Evolutionary conservation across 2,113 vertebrate species (phyloP).

Genomic region (Camelus bactrianus): DNA sequence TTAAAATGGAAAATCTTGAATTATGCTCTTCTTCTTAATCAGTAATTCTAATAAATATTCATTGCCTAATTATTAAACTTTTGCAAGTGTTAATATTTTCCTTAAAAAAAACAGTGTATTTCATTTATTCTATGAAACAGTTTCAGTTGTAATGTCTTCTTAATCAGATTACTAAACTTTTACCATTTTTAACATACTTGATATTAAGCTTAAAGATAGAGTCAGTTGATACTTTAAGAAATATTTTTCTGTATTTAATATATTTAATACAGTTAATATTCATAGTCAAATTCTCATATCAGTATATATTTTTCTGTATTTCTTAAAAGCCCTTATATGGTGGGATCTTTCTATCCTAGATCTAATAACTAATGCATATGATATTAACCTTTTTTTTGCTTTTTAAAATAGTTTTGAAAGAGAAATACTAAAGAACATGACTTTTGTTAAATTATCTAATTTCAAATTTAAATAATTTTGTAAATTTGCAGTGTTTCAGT

Average conservation of each 20-base stretch:
- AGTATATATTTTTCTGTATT: not conserved
- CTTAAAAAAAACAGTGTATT: not conserved
- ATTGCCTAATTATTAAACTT: constrained; percentile 52
- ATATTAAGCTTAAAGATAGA: not conserved
- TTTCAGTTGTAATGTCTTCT: not conserved
- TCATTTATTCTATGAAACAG: not conserved
- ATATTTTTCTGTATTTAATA: not conserved
- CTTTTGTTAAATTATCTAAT: not conserved
- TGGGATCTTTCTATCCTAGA: not conserved
- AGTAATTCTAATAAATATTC: constrained; percentile 55
- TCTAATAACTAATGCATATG: not conserved
- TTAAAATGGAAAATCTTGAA: constrained; percentile 54
- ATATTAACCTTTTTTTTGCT: not conserved
- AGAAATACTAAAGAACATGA: not conserved
- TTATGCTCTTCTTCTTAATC: not conserved
- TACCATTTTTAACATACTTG: not conserved
- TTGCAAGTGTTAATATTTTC: constrained; percentile 50
- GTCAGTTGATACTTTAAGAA: not conserved
- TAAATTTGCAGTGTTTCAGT: not conserved
- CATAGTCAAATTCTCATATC: not conserved
- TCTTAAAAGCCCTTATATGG: not conserved
- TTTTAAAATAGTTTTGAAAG: not conserved
- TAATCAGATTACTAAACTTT: not conserved
- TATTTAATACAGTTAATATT: not conserved
- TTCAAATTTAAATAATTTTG: not conserved